Conservation (phyloP, 2,113 vertebrate genomes). For the Coptodon bakossiorum region DNA sequence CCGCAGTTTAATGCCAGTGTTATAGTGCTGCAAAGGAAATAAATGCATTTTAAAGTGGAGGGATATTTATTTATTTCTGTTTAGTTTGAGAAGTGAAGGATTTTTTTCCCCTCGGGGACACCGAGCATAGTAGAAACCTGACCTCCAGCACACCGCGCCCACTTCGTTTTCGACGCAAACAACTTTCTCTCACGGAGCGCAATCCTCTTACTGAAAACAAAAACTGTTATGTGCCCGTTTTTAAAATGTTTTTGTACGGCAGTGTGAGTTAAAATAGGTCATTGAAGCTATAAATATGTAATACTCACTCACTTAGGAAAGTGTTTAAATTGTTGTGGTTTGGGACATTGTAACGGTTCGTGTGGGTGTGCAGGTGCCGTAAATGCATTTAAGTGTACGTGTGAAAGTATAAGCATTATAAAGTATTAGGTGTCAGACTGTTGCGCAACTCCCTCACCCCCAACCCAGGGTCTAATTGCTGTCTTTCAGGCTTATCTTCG, state of each 20-base stretch:
- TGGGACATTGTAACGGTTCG: not conserved
- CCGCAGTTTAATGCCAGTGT: rapidly evolving
- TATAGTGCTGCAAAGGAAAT: not conserved
- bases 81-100: not conserved
- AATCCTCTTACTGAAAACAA: not conserved
- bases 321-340: not conserved
- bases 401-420: not conserved
- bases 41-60: not conserved
- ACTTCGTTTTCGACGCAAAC: constrained; percentile 52
- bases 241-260: not conserved
- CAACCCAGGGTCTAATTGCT: not conserved
- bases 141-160: constrained; percentile 51
- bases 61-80: rapidly evolving
- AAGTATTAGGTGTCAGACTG: not conserved
- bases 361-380: not conserved
- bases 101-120: rapidly evolving
- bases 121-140: constrained; percentile 23
- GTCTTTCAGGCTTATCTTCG: not conserved
- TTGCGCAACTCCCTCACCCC: not conserved
- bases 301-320: not conserved
- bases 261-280: not conserved
- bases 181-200: constrained; percentile 28
- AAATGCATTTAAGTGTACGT: rapidly evolving
- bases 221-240: not conserved
- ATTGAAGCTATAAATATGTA: not conserved